phyloP scores from a whole-genome alignment of 1,140 invertebrate genomes.

The Ditylenchus dipsaci region DNA sequence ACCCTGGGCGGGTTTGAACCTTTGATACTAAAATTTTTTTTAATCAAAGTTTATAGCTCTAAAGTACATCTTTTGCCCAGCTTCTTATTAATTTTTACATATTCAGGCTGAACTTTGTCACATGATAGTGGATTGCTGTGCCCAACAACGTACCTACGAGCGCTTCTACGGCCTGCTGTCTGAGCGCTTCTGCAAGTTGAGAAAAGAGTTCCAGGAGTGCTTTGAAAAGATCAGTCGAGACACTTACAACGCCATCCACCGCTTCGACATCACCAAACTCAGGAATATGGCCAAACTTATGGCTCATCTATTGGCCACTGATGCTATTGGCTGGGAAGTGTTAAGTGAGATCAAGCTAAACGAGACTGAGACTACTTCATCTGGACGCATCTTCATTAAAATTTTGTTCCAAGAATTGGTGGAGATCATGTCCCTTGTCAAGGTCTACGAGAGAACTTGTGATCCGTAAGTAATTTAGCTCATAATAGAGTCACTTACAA shows the following conservation, averaged over 20 bases:
- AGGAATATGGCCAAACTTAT: conserved; percentile 98
- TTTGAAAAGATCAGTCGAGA: conserved; percentile 93
- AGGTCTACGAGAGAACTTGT: conserved; percentile 80
- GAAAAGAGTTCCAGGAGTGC: conserved; percentile 79
- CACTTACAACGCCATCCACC: conserved; percentile 82
- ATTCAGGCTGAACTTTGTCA: conserved; percentile 79
- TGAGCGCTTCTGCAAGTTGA: conserved; percentile 82
- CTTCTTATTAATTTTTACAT: neutral
- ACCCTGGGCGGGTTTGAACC: too few species aligned
- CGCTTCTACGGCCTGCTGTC: conserved; percentile 94
- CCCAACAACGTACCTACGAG: conserved; percentile 95
- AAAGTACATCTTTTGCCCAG: too few species aligned
- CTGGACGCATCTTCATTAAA: conserved; percentile 94
- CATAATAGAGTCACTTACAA: too few species aligned
- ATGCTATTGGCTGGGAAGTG: conserved; percentile 82
- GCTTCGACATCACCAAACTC: conserved; percentile 89
- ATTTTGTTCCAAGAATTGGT: conserved; percentile 91
- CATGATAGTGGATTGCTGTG: conserved; percentile 98
- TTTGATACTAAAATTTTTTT: too few species aligned
- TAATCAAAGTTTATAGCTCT: too few species aligned
- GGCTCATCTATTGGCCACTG: conserved; percentile 88
- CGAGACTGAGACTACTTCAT: conserved; percentile 93
- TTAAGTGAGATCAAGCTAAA: conserved; percentile 81
- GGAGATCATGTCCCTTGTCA: conserved; percentile 88
- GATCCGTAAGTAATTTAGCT: conserved; percentile 68